phyloP scores from a whole-genome alignment of 92 coral and sea anemone genomes.

The Palythoa grandiflora region DNA sequence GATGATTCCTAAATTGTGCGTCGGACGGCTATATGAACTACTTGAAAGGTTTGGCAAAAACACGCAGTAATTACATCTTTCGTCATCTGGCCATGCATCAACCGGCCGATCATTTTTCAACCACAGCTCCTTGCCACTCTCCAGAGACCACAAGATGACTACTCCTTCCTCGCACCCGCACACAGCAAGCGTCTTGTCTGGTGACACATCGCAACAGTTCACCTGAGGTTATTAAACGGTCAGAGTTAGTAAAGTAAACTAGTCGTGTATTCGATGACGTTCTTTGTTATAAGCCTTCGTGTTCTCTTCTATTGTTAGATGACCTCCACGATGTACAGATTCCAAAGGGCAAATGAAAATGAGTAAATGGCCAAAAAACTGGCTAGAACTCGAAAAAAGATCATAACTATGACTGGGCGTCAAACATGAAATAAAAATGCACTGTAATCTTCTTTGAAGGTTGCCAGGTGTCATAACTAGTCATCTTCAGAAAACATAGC shows the following conservation, averaged over 20 bases:
- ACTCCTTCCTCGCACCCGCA: slow-evolving; percentile 66
- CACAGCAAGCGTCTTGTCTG: slow-evolving; percentile 46
- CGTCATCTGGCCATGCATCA: slow-evolving; percentile 65
- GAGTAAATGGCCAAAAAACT: too few relatives aligned
- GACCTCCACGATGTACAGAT: too few relatives aligned
- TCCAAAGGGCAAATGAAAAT: too few relatives aligned
- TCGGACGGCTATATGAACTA: not conserved
- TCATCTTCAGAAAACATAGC: too few relatives aligned
- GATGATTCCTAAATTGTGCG: slow-evolving; percentile 5
- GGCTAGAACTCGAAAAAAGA: too few relatives aligned
- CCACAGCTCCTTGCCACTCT: slow-evolving; percentile 69
- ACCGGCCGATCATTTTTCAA: slow-evolving; percentile 19
- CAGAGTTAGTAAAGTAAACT: not conserved
- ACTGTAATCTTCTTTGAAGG: too few relatives aligned
- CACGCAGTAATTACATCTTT: slow-evolving; percentile 63
- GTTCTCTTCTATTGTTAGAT: too few relatives aligned
- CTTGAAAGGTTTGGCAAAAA: slow-evolving; percentile 51
- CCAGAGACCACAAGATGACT: slow-evolving; percentile 63
- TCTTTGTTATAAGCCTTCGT: too few relatives aligned
- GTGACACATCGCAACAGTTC: slow-evolving; percentile 63
- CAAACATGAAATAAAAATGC: too few relatives aligned
- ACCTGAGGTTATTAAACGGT: slow-evolving; percentile 1
- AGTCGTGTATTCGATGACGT: too few relatives aligned
- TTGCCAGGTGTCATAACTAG: too few relatives aligned
- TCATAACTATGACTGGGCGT: too few relatives aligned